Conservation (phyloP, 2,113 vertebrate genomes). For the Puffinus mauretanicus region DNA sequence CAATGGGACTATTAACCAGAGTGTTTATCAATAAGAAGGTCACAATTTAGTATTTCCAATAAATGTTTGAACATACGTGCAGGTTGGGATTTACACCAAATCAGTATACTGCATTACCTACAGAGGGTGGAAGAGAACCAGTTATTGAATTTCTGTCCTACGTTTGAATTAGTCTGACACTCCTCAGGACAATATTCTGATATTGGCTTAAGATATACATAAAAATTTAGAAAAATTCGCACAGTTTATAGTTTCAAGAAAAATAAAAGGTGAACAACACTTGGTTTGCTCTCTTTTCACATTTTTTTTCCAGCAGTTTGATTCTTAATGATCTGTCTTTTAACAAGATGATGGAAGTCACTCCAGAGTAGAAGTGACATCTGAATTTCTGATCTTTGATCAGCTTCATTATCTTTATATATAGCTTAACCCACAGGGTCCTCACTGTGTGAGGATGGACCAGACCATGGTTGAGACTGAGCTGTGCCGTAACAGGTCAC, state of each 20-base stretch:
- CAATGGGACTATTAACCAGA: not conserved
- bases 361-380: not conserved
- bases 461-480: not conserved
- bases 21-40: not conserved
- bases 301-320: not conserved
- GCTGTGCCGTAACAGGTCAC: not conserved
- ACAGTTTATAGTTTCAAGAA: not conserved
- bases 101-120: not conserved
- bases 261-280: not conserved
- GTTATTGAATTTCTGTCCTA: not conserved
- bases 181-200: not conserved
- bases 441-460: accelerated
- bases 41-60: not conserved
- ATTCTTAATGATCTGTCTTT: not conserved
- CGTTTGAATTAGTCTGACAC: not conserved
- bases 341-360: not conserved
- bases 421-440: not conserved
- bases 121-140: not conserved
- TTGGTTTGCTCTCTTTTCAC: not conserved
- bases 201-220: not conserved
- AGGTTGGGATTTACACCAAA: not conserved
- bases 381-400: not conserved
- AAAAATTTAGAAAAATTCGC: not conserved
- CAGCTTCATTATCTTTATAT: not conserved
- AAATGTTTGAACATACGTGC: not conserved